These are phyloP conservation scores for Cynodonichthys magdalenae DNA, from an alignment of 2,797 vertebrate species.

Conservation along the genomic window DNA sequence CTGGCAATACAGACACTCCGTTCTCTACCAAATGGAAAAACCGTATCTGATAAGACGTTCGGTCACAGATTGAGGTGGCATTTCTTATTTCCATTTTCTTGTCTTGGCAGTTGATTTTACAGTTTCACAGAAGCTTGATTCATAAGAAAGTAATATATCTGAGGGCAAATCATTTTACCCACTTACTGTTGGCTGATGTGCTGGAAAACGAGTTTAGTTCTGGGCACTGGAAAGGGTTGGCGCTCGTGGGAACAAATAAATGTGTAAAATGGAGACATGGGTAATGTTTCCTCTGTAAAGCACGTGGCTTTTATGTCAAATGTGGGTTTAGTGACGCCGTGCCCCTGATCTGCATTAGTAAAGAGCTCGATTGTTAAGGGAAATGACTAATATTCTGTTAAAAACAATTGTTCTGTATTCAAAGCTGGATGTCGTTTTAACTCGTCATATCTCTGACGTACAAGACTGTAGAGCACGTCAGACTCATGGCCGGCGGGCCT, in stretches of 20 bases:
- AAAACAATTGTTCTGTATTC: no score
- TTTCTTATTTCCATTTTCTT: not conserved
- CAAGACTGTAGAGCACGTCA: no score
- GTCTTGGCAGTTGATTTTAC: conserved; percentile 34
- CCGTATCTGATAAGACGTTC: conserved; percentile 34
- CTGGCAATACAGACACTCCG: conserved; percentile 39
- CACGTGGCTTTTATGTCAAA: conserved; percentile 43
- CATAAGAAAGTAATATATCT: conserved; percentile 28
- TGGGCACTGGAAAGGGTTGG: conserved; percentile 28
- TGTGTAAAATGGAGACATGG: not conserved
- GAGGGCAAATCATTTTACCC: conserved; percentile 32
- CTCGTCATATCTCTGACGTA: no score
- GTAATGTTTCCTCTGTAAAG: conserved; percentile 2
- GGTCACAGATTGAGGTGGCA: conserved; percentile 30
- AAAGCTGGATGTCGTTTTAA: no score
- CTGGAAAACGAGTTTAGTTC: conserved; percentile 52
- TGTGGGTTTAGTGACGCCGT: conserved; percentile 40
- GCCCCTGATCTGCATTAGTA: no score
- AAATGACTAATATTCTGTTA: no score
- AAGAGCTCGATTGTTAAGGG: no score
- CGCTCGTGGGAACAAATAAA: conserved; percentile 35
- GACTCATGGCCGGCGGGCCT: no score
- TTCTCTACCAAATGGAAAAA: conserved; percentile 23
- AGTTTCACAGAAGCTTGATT: conserved; percentile 37
- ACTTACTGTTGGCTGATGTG: conserved; percentile 31